Conservation (phyloP, 2,113 vertebrate species). For the Pithys albifrons region DNA sequence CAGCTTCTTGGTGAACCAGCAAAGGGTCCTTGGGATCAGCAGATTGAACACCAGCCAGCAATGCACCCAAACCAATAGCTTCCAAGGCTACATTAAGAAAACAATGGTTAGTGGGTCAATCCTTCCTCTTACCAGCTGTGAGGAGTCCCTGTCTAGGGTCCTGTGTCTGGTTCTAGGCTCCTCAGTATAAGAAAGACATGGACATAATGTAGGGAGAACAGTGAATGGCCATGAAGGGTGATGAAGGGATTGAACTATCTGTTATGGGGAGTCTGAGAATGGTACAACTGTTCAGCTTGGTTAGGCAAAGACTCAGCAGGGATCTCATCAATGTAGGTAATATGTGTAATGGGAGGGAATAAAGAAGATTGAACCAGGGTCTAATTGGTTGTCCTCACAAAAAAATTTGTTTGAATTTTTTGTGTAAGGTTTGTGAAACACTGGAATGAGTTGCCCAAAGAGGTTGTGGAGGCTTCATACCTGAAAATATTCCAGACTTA, state of each 20-base stretch:
- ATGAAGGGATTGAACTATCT: neutral
- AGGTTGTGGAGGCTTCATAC: neutral
- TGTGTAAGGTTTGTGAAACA: neutral
- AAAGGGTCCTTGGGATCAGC: neutral
- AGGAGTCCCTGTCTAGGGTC: rapidly evolving
- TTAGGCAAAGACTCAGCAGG: neutral
- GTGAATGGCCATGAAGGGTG: neutral
- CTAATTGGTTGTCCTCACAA: neutral
- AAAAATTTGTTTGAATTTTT: neutral
- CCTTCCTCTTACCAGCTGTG: neutral
- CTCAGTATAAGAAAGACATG: neutral
- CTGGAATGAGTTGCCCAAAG: neutral
- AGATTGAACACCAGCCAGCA: neutral
- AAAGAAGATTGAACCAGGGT: neutral
- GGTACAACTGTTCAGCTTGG: neutral
- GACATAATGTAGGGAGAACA: neutral
- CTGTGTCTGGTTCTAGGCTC: neutral
- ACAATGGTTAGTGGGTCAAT: neutral
- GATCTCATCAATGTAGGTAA: neutral
- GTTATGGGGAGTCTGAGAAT: neutral
- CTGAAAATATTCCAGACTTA: neutral
- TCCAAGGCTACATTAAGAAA: neutral
- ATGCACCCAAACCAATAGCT: neutral
- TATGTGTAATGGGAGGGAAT: rapidly evolving
- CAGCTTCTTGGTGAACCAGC: neutral